Evolutionary conservation across 2,888 invertebrate species (phyloP).

Genomic region (Dysmachus trigonus): DNA sequence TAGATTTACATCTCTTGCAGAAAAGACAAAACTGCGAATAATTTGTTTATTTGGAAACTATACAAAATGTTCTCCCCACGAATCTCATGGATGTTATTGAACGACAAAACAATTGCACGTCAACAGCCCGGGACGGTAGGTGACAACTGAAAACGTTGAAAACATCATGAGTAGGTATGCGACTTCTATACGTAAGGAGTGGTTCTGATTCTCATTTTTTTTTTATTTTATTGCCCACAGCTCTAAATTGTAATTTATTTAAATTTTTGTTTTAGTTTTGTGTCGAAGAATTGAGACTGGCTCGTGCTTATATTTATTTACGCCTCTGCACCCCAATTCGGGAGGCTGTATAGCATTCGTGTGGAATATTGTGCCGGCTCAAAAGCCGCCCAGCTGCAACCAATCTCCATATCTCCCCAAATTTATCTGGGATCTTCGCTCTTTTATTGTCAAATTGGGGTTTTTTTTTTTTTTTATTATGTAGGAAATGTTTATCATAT

Average conservation of each 20-base stretch:
- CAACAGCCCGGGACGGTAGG: not conserved
- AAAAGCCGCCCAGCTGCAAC: not conserved
- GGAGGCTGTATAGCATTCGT: not conserved
- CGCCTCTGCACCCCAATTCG: slow-evolving; percentile 21
- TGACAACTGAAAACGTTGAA: slow-evolving; percentile 2
- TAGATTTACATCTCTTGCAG: not conserved
- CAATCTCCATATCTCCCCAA: not conserved
- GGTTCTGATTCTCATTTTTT: not conserved
- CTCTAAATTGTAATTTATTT: slow-evolving; percentile 15
- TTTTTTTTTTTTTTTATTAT: not conserved
- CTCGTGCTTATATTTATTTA: slow-evolving; percentile 10
- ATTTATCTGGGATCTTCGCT: not conserved
- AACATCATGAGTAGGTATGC: not conserved
- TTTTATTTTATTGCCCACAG: not conserved
- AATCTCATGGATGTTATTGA: not conserved
- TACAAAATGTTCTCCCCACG: not conserved
- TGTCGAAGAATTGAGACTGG: not conserved
- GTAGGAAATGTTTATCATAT: slow-evolving; percentile 17
- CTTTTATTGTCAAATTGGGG: not conserved
- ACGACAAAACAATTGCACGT: not conserved
- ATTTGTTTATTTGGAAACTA: not conserved
- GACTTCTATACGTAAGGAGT: not conserved
- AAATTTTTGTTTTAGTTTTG: slow-evolving; percentile 4
- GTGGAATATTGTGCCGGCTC: not conserved
- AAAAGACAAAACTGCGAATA: not conserved